Evolutionary conservation across 2,113 vertebrate species (phyloP), one percentile per base, ranked within the genome.

Genomic region (Scomber japonicus): DNA sequence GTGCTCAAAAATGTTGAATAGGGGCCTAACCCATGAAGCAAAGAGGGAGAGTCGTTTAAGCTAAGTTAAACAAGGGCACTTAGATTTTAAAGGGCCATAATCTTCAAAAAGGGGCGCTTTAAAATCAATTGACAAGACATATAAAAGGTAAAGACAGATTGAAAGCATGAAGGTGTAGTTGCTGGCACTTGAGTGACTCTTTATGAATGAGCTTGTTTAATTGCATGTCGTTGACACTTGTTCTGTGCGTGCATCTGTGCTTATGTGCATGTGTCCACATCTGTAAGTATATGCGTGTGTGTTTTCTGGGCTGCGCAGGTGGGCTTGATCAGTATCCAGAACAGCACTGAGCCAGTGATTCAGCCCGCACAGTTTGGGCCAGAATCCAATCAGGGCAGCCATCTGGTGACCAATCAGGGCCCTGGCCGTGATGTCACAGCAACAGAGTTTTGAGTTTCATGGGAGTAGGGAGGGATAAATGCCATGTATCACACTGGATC

Each of bases 31-130:
- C 83, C 85, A 81, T 62, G 81, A 82, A 89, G 91, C 89, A 93
- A 90, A 93, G 89, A 93, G 78, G 69, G 68, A 88, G 88, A 92
- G 91, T 94, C 92, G 45, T 92, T 94, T 92, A 91, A 91, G 90
- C 83, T 89, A 94, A 94, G 92, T 94, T 94, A 94, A 94, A 93
- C 92, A 94, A 94, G 92, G 91, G 89, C 92, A 92, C 92, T 94
- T 93, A 86, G 81, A 90, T 92, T 94, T 94, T 87, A 94, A 91
- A 92, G 91, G 83, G 87, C 88, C 71, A 92, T 94, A 94, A 94
- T 92, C 88, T 86, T 91, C 90, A 91, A 92, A 93, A 92, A 88
- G 87, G 54, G 59, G 80, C 27, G 69, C 84, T 91, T 89, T 91
- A 93, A 91, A 94, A 92, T 91, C 92, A 92, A 92, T 94, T 89